These are phyloP conservation scores for Leptobrachium ailaonicum DNA, from an alignment of 2,113 vertebrate species.

Conservation along the genomic window DNA sequence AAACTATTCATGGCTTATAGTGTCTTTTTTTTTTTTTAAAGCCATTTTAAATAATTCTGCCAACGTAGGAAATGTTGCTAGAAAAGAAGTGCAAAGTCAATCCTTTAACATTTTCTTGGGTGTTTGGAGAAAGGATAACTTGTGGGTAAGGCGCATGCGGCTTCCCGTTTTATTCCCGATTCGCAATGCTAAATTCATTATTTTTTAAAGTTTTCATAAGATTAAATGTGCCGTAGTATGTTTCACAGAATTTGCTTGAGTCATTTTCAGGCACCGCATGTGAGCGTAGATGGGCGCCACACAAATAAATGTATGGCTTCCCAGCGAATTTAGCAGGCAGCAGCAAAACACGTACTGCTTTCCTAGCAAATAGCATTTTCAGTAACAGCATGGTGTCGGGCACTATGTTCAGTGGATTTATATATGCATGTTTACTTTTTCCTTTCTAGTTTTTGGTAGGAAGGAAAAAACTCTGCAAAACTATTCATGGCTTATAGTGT, in stretches of 20 bases:
- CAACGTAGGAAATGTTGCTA: too few species aligned
- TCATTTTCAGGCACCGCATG: conserved; percentile 4
- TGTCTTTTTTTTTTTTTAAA: neutral
- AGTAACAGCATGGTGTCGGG: neutral
- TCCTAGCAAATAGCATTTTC: neutral
- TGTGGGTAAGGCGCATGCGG: neutral
- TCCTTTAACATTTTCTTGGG: too few species aligned
- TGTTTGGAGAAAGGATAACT: neutral
- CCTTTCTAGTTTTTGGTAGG: neutral
- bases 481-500: too few species aligned
- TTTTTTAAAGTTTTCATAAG: neutral
- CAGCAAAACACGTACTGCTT: neutral
- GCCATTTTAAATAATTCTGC: too few species aligned
- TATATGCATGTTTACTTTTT: neutral
- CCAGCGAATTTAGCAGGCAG: neutral
- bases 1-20: too few species aligned
- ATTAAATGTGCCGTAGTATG: neutral
- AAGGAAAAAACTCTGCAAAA: neutral
- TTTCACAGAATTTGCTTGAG: neutral
- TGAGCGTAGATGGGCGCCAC: neutral
- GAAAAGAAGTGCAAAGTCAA: too few species aligned
- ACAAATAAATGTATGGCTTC: conserved; percentile 9
- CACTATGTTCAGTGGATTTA: neutral
- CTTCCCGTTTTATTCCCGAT: neutral
- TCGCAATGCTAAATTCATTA: neutral